phyloP scores from a whole-genome alignment of 2,113 vertebrate genomes.

The Grantiella picta region DNA sequence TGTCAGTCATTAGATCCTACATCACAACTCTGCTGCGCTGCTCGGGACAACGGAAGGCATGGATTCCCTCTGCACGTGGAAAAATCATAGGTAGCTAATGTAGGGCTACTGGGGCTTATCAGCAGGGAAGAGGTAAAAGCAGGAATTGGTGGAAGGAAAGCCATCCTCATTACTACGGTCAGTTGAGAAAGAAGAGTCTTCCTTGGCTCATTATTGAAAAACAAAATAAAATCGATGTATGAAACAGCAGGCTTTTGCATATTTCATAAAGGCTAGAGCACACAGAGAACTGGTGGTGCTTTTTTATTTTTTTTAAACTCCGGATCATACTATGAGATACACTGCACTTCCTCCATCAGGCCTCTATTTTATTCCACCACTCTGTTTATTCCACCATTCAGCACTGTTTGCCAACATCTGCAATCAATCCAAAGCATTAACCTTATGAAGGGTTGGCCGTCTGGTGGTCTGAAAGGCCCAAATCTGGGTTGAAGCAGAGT shows the following conservation, averaged over 20 bases:
- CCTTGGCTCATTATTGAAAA: neutral
- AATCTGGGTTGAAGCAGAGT: slow-evolving; percentile 69
- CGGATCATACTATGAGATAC: neutral
- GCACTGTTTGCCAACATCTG: slow-evolving; percentile 67
- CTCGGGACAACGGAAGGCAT: neutral
- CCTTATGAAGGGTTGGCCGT: slow-evolving; percentile 69
- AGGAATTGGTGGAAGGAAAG: slow-evolving; percentile 17
- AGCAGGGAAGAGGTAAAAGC: slow-evolving; percentile 32
- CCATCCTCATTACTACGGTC: slow-evolving; percentile 36
- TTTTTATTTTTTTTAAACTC: neutral
- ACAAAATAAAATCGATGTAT: neutral
- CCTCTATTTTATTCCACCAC: slow-evolving; percentile 39
- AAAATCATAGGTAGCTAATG: neutral
- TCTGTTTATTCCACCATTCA: slow-evolving; percentile 57
- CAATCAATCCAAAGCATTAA: slow-evolving; percentile 73
- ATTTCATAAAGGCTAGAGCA: slow-evolving; percentile 39
- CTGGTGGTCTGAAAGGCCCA: slow-evolving; percentile 72
- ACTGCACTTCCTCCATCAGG: slow-evolving; percentile 41
- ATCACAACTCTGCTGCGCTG: neutral
- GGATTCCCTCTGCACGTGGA: neutral
- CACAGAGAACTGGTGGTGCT: neutral
- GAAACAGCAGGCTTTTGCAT: slow-evolving; percentile 14
- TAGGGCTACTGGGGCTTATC: neutral
- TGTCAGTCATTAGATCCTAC: neutral
- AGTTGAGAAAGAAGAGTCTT: slow-evolving; percentile 30